These are phyloP conservation scores for Mantis religiosa DNA, from an alignment of 2,888 invertebrate species.

Conservation along the genomic window DNA sequence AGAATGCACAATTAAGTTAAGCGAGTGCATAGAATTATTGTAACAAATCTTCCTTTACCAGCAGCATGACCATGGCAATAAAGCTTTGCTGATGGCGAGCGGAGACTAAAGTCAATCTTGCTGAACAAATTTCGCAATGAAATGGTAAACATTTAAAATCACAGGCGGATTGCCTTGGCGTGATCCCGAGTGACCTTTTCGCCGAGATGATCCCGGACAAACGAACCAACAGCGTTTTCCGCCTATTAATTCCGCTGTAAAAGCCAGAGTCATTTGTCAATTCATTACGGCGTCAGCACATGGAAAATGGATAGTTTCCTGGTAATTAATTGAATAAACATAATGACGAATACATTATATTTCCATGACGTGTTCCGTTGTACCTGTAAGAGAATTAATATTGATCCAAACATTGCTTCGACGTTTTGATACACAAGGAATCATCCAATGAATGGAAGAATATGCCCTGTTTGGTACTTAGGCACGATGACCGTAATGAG, in stretches of 20 bases:
- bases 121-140: not conserved
- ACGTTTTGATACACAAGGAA: not conserved
- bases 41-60: not conserved
- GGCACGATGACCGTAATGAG: too few species aligned
- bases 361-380: not conserved
- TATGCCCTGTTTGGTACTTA: too few species aligned
- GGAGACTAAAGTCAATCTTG: not conserved
- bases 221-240: not conserved
- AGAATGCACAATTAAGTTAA: not conserved
- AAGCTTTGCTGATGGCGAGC: not conserved
- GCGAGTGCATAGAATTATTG: not conserved
- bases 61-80: not conserved
- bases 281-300: not conserved
- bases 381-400: not conserved
- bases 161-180: not conserved
- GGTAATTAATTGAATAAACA: not conserved
- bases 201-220: not conserved
- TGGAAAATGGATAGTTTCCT: not conserved
- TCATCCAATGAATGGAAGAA: not conserved
- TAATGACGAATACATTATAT: not conserved
- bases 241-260: not conserved
- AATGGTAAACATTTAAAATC: not conserved
- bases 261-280: not conserved
- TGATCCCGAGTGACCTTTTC: not conserved
- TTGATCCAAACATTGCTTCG: not conserved